These are phyloP conservation scores for Denticeps clupeoides DNA, from an alignment of 2,797 vertebrate species.

Conservation along the genomic window DNA sequence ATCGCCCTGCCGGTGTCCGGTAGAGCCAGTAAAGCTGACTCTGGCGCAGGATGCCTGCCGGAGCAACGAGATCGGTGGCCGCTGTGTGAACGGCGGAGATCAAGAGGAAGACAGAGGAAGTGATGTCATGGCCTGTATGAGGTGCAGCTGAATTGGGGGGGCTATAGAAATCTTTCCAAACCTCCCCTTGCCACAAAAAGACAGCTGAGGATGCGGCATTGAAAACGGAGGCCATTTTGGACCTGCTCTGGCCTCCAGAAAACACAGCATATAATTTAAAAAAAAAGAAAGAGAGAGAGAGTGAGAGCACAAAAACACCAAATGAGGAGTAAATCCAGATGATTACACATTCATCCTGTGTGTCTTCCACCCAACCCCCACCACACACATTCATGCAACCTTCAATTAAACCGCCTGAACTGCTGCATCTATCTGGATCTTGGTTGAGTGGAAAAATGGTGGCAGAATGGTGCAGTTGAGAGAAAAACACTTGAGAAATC, in stretches of 20 bases:
- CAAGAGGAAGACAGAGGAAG: neutral
- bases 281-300: constrained; percentile 61
- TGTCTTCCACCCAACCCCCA: constrained; percentile 61
- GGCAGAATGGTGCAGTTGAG: constrained; percentile 4
- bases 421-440: constrained; percentile 48
- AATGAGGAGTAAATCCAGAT: constrained; percentile 65
- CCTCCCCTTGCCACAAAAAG: neutral
- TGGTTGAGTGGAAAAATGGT: constrained; percentile 32
- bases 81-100: too few species aligned
- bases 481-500: neutral
- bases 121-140: neutral
- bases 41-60: too few species aligned
- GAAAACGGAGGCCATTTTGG: constrained; percentile 21
- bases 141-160: neutral
- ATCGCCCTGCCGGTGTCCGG: too few species aligned
- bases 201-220: neutral
- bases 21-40: too few species aligned
- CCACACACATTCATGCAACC: constrained; percentile 58
- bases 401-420: constrained; percentile 58
- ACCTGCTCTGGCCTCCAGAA: neutral
- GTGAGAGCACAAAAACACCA: constrained; percentile 34
- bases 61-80: too few species aligned
- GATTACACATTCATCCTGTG: constrained; percentile 67
- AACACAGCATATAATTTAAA: constrained; percentile 61
- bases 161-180: neutral